Conservation (phyloP, 2,113 vertebrate species). For the Lutjanus erythropterus region DNA sequence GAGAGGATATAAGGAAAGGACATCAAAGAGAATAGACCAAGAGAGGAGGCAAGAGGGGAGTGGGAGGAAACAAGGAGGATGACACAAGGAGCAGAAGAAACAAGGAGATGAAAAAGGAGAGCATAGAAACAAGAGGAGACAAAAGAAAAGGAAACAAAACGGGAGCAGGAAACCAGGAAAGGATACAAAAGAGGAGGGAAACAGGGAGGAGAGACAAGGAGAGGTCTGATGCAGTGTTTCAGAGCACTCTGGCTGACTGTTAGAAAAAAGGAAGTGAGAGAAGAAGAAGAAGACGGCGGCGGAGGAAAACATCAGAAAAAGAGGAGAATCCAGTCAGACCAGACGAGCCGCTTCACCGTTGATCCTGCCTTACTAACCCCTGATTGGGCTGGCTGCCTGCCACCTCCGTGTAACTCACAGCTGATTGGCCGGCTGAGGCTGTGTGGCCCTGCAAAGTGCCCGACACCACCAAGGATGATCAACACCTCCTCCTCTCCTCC, state of each 20-base stretch:
- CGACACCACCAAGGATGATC: conserved; percentile 56
- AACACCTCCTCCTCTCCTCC: conserved; percentile 1
- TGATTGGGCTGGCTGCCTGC: conserved; percentile 52
- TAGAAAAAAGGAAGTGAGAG: conserved; percentile 45
- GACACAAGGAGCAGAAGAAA: no score
- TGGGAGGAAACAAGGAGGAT: not conserved
- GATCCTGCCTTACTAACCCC: conserved; percentile 37
- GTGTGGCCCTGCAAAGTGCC: conserved; percentile 27
- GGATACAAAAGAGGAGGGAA: conserved; percentile 23
- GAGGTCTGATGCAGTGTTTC: no score
- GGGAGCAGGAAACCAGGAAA: no score
- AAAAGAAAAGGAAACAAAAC: no score
- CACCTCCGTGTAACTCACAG: not conserved
- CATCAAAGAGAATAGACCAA: no score
- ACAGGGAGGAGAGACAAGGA: not conserved
- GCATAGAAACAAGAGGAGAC: not conserved
- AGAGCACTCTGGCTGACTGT: no score
- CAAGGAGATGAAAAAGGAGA: not conserved
- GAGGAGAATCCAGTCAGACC: conserved; percentile 75
- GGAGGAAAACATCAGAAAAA: conserved; percentile 14
- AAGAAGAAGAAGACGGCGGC: conserved; percentile 11
- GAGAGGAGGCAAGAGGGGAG: not conserved
- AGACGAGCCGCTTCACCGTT: conserved; percentile 63
- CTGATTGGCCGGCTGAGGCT: conserved; percentile 52
- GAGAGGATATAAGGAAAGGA: not conserved